Evolutionary conservation across 2,797 vertebrate genomes (phyloP).

Genomic region (Coranthus polyacanthus): DNA sequence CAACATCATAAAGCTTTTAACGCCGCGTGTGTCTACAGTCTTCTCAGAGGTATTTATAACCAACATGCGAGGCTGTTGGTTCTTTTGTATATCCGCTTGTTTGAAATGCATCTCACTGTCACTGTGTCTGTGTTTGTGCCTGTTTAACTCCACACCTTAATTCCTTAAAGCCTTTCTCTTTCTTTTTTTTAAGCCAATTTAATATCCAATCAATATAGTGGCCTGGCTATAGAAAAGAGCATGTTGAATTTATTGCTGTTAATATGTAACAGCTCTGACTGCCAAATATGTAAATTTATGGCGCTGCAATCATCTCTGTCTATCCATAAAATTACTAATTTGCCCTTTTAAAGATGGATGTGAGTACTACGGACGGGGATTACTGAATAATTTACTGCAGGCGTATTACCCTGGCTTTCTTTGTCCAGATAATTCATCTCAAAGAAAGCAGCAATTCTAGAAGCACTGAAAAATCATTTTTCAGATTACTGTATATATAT

Average conservation of each 20-base stretch:
- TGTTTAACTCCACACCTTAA: background rate
- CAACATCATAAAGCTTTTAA: constrained; percentile 59
- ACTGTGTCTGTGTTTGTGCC: constrained; percentile 13
- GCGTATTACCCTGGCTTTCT: background rate
- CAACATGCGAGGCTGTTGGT: constrained; percentile 34
- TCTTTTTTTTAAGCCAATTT: constrained; percentile 1
- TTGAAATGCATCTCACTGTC: constrained; percentile 32
- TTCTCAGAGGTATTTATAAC: constrained; percentile 50
- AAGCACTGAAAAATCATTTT: constrained; percentile 10
- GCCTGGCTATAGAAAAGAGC: constrained; percentile 6
- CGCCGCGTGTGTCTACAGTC: constrained; percentile 51
- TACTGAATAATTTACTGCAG: background rate
- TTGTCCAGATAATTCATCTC: constrained; percentile 18
- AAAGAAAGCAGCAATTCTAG: constrained; percentile 1
- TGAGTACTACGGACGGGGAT: background rate
- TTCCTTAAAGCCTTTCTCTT: constrained; percentile 18
- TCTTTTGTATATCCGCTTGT: constrained; percentile 39
- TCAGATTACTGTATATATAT: constrained; percentile 31
- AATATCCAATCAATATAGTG: constrained; percentile 6
- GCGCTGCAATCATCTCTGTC: constrained; percentile 6
- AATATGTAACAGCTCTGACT: background rate
- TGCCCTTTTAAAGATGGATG: background rate
- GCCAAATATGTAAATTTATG: background rate
- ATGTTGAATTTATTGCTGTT: background rate
- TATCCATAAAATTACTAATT: background rate